Evolutionary conservation across 1,140 invertebrate species (phyloP), one percentile per base, ranked within the genome.

Genomic region (Papilio aristodemus): DNA sequence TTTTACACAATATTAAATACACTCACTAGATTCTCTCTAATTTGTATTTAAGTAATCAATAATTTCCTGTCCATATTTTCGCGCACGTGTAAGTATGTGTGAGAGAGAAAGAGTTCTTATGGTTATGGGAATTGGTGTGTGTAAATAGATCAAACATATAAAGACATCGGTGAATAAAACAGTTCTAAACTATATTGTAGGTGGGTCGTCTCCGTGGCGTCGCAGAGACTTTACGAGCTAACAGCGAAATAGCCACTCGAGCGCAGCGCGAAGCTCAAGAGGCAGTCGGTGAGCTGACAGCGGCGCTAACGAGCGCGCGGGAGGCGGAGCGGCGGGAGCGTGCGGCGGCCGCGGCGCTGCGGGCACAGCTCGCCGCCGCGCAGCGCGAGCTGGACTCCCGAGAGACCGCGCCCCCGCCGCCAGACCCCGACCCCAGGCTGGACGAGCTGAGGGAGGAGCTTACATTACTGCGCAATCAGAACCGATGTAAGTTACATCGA

Each of bases 401-500:
- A 67, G 75, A 79, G 5, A 92, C 84, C 79, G 89, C 71, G 83
- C 93, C 93, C n/a, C 90, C 94, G 71, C 93, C 93, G n/a, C 84
- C 93, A 57, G 60, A 43, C n/a, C 94, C 94, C 13, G 94, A 95
- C 81, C 93, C 94, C 76, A 92, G 95, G 78, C 91, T 96, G 37
- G 95, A 96, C 72, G 95, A 96, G 79, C 88, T 96, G 64, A 93
- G 94, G 68, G 91, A 94, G 77, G 95, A 96, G 79, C 90, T 96
- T 62, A 92, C 92, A 41, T 85, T 93, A 73, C 92, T 96, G 75
- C 90, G 94, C 66, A 92, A 95, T 62, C 94, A 95, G 77, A 97
- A 97, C 82, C 95, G 94, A 93, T 93, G 95, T 96, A 90, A 87
- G 93, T 87, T 63, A 7, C 7, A 14, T n/a, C 25, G 13, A 57